Evolutionary conservation across 2,888 invertebrate genomes (phyloP).

Genomic region (Hedya salicella): DNA sequence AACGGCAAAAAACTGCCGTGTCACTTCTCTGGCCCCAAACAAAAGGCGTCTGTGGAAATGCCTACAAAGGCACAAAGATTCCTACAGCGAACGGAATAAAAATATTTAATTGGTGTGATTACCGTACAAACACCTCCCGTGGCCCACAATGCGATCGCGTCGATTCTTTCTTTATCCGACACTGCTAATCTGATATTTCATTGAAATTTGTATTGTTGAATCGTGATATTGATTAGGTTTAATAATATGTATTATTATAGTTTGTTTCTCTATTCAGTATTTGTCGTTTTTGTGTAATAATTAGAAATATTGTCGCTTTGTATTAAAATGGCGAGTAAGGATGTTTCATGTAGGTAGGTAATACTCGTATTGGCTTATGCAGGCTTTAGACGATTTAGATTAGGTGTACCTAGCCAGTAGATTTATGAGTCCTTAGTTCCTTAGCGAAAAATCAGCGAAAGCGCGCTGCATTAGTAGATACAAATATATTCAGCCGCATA

Average conservation of each 20-base stretch:
- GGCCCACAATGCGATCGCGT: conserved; percentile 53
- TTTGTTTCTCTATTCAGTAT: conserved; percentile 17
- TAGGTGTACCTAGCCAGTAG: too few species aligned
- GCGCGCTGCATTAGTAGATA: too few species aligned
- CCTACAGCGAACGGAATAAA: conserved; percentile 68
- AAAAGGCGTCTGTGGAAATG: conserved; percentile 69
- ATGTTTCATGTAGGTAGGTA: not conserved
- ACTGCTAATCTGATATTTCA: conserved; percentile 46
- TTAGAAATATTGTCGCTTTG: not conserved
- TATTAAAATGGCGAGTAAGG: not conserved
- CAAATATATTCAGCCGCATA: too few species aligned
- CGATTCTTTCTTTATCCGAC: conserved; percentile 53
- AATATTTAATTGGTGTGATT: conserved; percentile 83
- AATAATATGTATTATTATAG: conserved; percentile 27
- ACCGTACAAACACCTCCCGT: conserved; percentile 78
- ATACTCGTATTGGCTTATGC: not conserved
- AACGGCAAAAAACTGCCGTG: conserved; percentile 47
- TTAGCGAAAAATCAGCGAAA: too few species aligned
- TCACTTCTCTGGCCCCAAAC: conserved; percentile 55
- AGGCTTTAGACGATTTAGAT: too few species aligned
- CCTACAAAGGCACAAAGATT: conserved; percentile 69
- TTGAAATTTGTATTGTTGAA: conserved; percentile 40
- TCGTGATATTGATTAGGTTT: conserved; percentile 36
- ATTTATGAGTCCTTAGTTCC: too few species aligned
- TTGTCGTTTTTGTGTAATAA: conserved; percentile 11